Evolutionary conservation across 1,140 invertebrate species (phyloP).

Genomic region (Aricia agestis): DNA sequence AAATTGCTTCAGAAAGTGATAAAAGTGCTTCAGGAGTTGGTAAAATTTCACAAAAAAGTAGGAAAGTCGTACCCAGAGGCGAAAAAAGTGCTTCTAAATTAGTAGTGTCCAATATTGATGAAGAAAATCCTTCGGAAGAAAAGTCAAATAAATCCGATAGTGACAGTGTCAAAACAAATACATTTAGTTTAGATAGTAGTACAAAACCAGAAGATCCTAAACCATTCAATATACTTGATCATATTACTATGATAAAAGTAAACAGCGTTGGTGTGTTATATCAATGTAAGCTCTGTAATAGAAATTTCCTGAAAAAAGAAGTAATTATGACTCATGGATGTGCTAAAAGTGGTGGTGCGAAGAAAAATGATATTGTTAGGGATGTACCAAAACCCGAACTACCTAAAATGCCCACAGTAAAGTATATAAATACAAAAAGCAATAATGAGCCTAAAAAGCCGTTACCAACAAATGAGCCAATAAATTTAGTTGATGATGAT

Average conservation of each 20-base stretch:
- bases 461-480: constrained; percentile 28
- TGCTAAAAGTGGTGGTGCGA: constrained; percentile 58
- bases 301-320: constrained; percentile 65
- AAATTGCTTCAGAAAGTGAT: neutral
- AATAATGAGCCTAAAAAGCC: constrained; percentile 29
- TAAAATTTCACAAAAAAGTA: neutral
- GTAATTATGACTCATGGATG: constrained; percentile 57
- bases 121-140: neutral
- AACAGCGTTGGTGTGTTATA: constrained; percentile 62
- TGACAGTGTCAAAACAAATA: constrained; percentile 23
- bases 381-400: constrained; percentile 51
- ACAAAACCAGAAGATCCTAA: neutral
- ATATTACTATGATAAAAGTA: constrained; percentile 65
- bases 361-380: constrained; percentile 38
- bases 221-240: constrained; percentile 61
- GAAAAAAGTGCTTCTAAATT: neutral
- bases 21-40: neutral
- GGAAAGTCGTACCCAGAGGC: neutral
- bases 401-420: constrained; percentile 53
- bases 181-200: constrained; percentile 22
- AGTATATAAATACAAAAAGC: constrained; percentile 53
- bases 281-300: constrained; percentile 65
- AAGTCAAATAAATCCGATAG: constrained; percentile 5
- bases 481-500: constrained; percentile 31
- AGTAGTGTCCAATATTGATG: no score